phyloP scores from a whole-genome alignment of 92 coral and sea anemone genomes.

The Bergia puertoricense region DNA sequence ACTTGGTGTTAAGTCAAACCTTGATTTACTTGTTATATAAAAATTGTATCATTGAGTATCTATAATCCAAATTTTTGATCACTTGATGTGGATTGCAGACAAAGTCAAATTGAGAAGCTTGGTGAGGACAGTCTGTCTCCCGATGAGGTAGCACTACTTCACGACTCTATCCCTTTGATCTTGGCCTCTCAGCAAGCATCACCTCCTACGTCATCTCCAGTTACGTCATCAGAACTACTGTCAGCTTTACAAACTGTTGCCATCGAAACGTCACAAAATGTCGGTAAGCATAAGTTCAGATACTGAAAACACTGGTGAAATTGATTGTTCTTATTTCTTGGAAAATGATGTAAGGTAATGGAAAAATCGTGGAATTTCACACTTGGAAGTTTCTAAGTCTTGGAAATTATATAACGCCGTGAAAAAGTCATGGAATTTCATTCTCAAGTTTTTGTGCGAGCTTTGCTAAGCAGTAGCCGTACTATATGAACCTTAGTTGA shows the following conservation, averaged over 20 bases:
- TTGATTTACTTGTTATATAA: background rate
- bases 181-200: conserved; percentile 46
- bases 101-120: conserved; percentile 74
- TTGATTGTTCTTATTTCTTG: too few relatives aligned
- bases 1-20: background rate
- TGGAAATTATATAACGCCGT: too few relatives aligned
- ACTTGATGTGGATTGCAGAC: conserved; percentile 49
- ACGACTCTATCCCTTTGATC: conserved; percentile 57
- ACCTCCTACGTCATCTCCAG: conserved; percentile 16
- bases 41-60: background rate
- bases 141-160: conserved; percentile 57
- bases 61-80: background rate
- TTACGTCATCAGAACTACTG: background rate
- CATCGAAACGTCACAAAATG: conserved; percentile 20
- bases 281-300: background rate
- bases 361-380: too few relatives aligned
- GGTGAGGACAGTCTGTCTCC: conserved; percentile 64
- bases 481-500: too few relatives aligned
- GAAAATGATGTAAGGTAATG: too few relatives aligned
- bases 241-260: conserved; percentile 24
- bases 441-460: too few relatives aligned
- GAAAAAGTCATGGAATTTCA: too few relatives aligned
- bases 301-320: too few relatives aligned
- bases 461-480: too few relatives aligned
- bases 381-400: too few relatives aligned